Conservation (phyloP, 1,140 invertebrate species). For the Amphibalanus amphitrite region DNA sequence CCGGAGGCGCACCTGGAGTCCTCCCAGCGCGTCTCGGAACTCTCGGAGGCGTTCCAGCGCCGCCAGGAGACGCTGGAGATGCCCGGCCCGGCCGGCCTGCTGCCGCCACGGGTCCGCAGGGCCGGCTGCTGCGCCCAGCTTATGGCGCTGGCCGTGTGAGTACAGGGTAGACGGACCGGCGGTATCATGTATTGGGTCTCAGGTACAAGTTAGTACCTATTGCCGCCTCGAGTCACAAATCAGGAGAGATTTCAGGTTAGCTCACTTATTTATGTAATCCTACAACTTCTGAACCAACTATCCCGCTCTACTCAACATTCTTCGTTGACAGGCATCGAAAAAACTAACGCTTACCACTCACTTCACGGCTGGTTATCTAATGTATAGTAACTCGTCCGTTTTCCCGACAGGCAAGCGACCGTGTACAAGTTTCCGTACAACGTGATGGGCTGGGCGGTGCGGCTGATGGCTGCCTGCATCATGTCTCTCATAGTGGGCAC, state of each 20-base stretch:
- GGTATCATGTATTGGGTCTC: too few species aligned
- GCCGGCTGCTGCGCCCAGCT: conserved; percentile 45
- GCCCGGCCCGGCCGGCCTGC: conserved; percentile 51
- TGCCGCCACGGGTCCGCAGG: conserved; percentile 43
- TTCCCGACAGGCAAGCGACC: conserved; percentile 21
- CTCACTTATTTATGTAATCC: too few species aligned
- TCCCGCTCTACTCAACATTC: too few species aligned
- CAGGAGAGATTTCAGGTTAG: too few species aligned
- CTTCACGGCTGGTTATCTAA: too few species aligned
- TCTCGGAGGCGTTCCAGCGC: conserved; percentile 59
- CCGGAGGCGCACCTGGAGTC: conserved; percentile 86
- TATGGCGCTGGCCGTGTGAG: conserved; percentile 51
- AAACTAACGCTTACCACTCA: too few species aligned
- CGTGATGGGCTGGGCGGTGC: conserved; percentile 52
- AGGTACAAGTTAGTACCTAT: too few species aligned
- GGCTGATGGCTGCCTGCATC: conserved; percentile 53
- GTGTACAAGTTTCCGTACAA: conserved; percentile 78
- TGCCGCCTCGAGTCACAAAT: too few species aligned
- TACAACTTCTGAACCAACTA: too few species aligned
- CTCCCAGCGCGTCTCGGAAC: conserved; percentile 71
- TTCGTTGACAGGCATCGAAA: too few species aligned
- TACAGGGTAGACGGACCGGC: too few species aligned
- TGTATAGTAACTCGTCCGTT: too few species aligned
- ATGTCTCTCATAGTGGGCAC: conserved; percentile 67
- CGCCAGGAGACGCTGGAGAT: conserved; percentile 48